Evolutionary conservation across 2,113 vertebrate species (phyloP), one percentile per base, ranked within the genome.

Genomic region (Pardalotus punctatus): DNA sequence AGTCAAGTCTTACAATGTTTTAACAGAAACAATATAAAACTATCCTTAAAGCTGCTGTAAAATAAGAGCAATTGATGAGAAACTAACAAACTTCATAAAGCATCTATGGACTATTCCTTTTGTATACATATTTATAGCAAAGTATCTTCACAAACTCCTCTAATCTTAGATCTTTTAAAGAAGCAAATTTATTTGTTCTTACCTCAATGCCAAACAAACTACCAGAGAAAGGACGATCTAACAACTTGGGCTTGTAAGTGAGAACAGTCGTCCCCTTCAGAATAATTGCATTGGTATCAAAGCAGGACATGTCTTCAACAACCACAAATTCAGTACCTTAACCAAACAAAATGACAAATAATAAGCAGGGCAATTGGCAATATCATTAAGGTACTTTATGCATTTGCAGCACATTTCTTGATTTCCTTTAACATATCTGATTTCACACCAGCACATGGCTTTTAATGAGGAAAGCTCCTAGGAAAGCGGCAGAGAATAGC

Each of bases 271-370:
- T 99, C n/a, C 99, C 99, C 94, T 99, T 99, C 83, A 99, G 96
- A 93, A 99, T 99, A 42, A 99, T 98, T 47, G 99, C 99, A 1
- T 96, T 99, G 85, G 99, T 99, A 57, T 99, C 99, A 0, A 98
- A 96, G 97, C 98, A 99, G 47, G 99, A 99, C 27, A 98, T 98
- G 82, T 99, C 99, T 90, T 99, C 99, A 57, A 99, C 98, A 0
- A 99, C 99, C 92, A 99, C 99, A 98, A 99, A 99, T 94, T 99
- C 99, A 2, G 99, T 99, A 51, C 99, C 99, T 99, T 90, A n/a
- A 96, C 40, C 86, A 83, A 87, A 95, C 15, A 93, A 51, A 73
- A 48, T 0, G 2, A 67, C 16, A 86, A 66, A 47, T 5, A 57
- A 66, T 6, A 10, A 54, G 19, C 15, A 56, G 12, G 27, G 43